Evolutionary conservation across 1,140 invertebrate species (phyloP).

Genomic region (Akabosia matsudoensis): DNA sequence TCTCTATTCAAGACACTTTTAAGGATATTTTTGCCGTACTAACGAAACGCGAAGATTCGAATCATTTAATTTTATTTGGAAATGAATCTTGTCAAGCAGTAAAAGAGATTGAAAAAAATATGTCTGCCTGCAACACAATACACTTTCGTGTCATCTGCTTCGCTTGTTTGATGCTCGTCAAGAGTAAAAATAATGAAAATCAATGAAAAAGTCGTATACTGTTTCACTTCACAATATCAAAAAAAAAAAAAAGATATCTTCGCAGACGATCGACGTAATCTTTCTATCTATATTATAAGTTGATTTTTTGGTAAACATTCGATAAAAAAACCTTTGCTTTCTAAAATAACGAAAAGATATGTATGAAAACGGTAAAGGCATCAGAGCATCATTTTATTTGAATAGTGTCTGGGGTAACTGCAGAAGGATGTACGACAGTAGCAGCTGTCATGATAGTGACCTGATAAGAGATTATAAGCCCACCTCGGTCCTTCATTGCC

Average conservation of each 20-base stretch:
- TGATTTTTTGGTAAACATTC: too few species aligned
- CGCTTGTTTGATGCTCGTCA: not conserved
- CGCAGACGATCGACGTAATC: too few species aligned
- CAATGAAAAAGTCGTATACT: not conserved
- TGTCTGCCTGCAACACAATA: not conserved
- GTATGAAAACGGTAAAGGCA: slow-evolving; percentile 14
- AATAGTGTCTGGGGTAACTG: not conserved
- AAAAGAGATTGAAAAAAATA: not conserved
- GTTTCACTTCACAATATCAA: too few species aligned
- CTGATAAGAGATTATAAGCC: slow-evolving; percentile 37
- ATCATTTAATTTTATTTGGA: slow-evolving; percentile 14
- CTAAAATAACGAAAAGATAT: not conserved
- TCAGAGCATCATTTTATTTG: slow-evolving; percentile 13
- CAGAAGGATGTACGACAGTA: not conserved
- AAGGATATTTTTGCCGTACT: too few species aligned
- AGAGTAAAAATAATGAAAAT: not conserved
- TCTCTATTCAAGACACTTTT: not conserved
- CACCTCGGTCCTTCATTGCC: slow-evolving; percentile 9
- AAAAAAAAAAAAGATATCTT: too few species aligned
- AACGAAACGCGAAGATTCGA: not conserved
- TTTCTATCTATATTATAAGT: too few species aligned
- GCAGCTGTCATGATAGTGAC: slow-evolving; percentile 47
- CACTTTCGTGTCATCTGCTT: not conserved
- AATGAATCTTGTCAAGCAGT: not conserved
- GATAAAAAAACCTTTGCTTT: too few species aligned